Conservation (phyloP, 2,888 invertebrate genomes). For the Caenorhabditis sp. region DNA sequence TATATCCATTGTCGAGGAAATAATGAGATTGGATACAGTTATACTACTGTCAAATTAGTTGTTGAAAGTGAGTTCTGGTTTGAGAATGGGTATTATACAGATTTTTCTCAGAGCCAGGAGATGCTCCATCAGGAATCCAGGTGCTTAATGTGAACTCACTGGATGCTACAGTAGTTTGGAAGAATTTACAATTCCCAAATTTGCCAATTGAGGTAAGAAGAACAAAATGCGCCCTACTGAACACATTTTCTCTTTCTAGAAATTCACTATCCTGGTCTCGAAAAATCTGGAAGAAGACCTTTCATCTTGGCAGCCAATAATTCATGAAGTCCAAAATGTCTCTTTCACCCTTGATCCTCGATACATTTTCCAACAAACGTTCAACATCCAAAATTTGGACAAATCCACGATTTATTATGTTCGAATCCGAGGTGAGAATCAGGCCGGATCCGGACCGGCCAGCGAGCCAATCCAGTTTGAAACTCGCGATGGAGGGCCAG, state of each 20-base stretch:
- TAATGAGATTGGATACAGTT: slow-evolving; percentile 45
- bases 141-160: slow-evolving; percentile 42
- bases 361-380: slow-evolving; percentile 33
- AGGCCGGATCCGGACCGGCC: slow-evolving; percentile 45
- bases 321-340: neutral
- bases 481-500: slow-evolving; percentile 53
- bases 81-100: too few relatives aligned
- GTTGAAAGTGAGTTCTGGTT: slow-evolving; percentile 40
- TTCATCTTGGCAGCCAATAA: slow-evolving; percentile 23
- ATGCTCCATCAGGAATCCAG: slow-evolving; percentile 45
- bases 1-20: slow-evolving; percentile 46
- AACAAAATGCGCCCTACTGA: too few relatives aligned
- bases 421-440: slow-evolving; percentile 45
- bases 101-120: slow-evolving; percentile 59
- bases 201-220: slow-evolving; percentile 32
- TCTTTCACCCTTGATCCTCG: slow-evolving; percentile 6
- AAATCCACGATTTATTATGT: slow-evolving; percentile 45
- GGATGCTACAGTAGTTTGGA: slow-evolving; percentile 48
- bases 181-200: slow-evolving; percentile 42
- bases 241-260: slow-evolving; percentile 12
- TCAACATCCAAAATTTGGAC: slow-evolving; percentile 19
- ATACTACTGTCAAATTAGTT: slow-evolving; percentile 40
- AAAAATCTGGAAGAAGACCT: slow-evolving; percentile 33
- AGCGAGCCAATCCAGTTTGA: slow-evolving; percentile 32
- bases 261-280: slow-evolving; percentile 30